Evolutionary conservation across 1,140 invertebrate genomes (phyloP), one percentile per base, ranked within the genome.

Genomic region (Alviniconcha marisindica): DNA sequence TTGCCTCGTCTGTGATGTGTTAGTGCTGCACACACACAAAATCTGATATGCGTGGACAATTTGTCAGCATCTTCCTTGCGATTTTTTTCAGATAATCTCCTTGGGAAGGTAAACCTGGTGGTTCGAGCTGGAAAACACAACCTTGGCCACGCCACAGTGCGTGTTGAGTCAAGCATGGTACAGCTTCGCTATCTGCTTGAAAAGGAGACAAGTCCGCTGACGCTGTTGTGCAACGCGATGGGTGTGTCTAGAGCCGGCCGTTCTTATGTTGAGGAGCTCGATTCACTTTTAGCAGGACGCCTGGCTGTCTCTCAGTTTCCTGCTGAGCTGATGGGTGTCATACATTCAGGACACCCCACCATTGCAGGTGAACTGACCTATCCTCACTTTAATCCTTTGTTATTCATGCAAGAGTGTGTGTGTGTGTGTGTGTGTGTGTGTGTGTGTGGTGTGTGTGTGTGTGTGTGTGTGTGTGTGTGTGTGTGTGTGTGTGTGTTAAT

Each of bases 101-200:
- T 10, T 48, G 44, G 44, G 18, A 18, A 48, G 18, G 18, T 48
- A 5, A 48, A 48, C 7, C 18, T 48, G 5, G 18, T 18, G 7
- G 5, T 48, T 5, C 18, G 5, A 18, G 44, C 44, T 48, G 73
- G 51, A 15, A 54, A 82, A 24, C 81, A 82, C 18, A 63, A 40
- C 44, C 12, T 82, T 15, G 71, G 71, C 0, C 24, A 63, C 10
- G 51, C 24, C 3, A 24, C 54, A 0, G 2, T 82, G 21, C 31
- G n/a, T n/a, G 56, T 82, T 28, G 18, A 38, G 12, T 40, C 81
- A 10, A 21, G 51, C 4, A 36, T 63, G 56, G 81, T 40, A 21
- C 81, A 76, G 71, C 71, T 82, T 18, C 48, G 12, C 14, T 36
- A 48, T 14, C 38, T 82, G 7, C 38, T 82, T 33, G 51, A 82